Conservation (phyloP, 1,140 invertebrate genomes). For the Brachionus manjavacas region DNA sequence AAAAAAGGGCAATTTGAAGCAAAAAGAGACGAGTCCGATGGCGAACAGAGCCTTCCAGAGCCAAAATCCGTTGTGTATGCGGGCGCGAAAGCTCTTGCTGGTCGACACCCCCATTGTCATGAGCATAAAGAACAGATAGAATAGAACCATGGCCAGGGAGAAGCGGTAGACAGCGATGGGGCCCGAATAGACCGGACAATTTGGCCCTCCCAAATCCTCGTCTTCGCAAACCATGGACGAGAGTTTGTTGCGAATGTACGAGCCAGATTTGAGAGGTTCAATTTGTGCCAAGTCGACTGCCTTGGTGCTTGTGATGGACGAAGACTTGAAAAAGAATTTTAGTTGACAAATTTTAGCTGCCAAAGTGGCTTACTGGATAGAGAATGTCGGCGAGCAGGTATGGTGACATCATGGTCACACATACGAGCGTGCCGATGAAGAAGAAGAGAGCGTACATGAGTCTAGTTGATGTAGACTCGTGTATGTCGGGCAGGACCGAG, state of each 20-base stretch:
- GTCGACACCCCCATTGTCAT: constrained; percentile 53
- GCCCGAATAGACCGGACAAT: constrained; percentile 72
- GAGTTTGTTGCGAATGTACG: background rate
- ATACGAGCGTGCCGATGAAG: constrained; percentile 53
- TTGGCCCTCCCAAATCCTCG: constrained; percentile 18
- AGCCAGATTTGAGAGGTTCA: background rate
- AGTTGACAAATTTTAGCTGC: background rate
- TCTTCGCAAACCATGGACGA: background rate
- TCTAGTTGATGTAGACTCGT: constrained; percentile 58
- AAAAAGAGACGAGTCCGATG: constrained; percentile 37
- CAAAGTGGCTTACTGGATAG: background rate
- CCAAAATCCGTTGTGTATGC: constrained; percentile 84
- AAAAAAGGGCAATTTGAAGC: constrained; percentile 38
- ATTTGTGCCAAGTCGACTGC: background rate
- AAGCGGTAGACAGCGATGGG: constrained; percentile 82
- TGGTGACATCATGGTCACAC: constrained; percentile 58
- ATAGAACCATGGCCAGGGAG: constrained; percentile 85
- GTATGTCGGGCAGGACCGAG: constrained; percentile 53
- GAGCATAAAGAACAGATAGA: constrained; percentile 61
- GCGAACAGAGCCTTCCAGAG: constrained; percentile 49
- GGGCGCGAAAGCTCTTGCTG: constrained; percentile 80
- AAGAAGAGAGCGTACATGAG: constrained; percentile 58
- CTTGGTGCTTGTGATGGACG: background rate
- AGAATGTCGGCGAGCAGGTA: constrained; percentile 52
- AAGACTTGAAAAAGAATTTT: background rate